phyloP scores from a whole-genome alignment of 2,113 vertebrate species.

The Oostethus manadensis region DNA sequence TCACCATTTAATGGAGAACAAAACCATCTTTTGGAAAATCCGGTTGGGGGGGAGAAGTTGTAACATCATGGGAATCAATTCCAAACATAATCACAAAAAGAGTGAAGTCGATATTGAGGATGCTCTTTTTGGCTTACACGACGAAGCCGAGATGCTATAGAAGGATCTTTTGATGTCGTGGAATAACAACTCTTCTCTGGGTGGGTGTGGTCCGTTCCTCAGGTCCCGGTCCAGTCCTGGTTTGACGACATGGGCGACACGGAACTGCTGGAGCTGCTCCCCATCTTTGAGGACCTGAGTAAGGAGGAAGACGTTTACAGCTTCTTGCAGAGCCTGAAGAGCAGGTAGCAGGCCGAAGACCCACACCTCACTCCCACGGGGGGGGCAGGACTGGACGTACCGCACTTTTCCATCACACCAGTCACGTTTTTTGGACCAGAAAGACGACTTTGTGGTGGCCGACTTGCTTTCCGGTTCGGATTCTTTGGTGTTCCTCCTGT shows the following conservation, averaged over 20 bases:
- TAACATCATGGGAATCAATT: no score
- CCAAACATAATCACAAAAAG: no score
- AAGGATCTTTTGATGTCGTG: not conserved
- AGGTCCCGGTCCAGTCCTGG: conserved; percentile 99
- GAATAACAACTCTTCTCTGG: not conserved
- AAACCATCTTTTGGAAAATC: no score
- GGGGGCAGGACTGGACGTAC: conserved; percentile 49
- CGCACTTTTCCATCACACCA: conserved; percentile 64
- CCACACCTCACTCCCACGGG: not conserved
- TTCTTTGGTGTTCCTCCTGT: conserved; percentile 67
- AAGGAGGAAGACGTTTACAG: conserved; percentile 89
- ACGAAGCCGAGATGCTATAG: no score
- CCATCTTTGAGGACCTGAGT: conserved; percentile 93
- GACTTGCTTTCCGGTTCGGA: conserved; percentile 46
- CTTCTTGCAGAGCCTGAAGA: conserved; percentile 85
- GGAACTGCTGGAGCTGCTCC: conserved; percentile 94
- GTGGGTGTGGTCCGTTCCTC: conserved; percentile 2
- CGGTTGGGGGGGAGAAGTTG: no score
- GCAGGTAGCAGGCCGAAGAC: conserved; percentile 80
- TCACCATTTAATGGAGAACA: no score
- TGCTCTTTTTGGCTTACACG: no score
- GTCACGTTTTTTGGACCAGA: conserved; percentile 68
- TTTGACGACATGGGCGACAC: conserved; percentile 97
- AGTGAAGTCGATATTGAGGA: no score
- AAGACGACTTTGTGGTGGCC: conserved; percentile 14